Conservation (phyloP, 2,113 vertebrate species). For the Odontesthes bonariensis region DNA sequence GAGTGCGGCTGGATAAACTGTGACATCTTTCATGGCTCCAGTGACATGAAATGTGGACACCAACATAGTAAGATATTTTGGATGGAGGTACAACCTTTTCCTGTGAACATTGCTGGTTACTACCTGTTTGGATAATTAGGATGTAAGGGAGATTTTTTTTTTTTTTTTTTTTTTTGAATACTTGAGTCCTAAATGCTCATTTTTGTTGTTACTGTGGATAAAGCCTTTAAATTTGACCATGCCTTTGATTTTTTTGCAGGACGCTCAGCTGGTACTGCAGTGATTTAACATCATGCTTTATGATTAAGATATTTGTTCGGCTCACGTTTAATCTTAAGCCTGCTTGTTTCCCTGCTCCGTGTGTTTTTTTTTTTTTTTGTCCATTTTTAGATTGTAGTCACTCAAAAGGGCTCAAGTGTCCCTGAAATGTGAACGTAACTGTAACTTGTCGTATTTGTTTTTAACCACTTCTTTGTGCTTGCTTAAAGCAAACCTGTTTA, state of each 20-base stretch:
- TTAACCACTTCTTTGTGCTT: conserved; percentile 66
- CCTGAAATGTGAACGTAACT: conserved; percentile 74
- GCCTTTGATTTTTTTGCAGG: conserved; percentile 27
- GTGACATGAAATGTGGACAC: conserved; percentile 21
- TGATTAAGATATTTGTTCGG: conserved; percentile 23
- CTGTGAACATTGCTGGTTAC: conserved; percentile 58
- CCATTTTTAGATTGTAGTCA: conserved; percentile 11
- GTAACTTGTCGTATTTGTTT: conserved; percentile 51
- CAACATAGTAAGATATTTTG: conserved; percentile 19
- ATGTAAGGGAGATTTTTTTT: conserved; percentile 25
- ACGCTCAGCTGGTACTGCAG: conserved; percentile 22
- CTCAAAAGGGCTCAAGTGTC: conserved; percentile 24
- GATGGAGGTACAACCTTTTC: conserved; percentile 22
- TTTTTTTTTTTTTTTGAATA: conserved; percentile 23
- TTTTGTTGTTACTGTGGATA: conserved; percentile 50
- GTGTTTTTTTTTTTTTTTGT: conserved; percentile 2
- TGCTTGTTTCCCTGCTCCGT: conserved; percentile 37
- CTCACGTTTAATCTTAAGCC: conserved; percentile 14
- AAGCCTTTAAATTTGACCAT: conserved; percentile 25
- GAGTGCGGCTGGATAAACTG: conserved; percentile 7
- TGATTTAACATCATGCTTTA: conserved; percentile 33
- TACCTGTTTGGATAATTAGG: conserved; percentile 47
- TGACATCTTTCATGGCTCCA: background rate
- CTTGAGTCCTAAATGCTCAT: conserved; percentile 53
- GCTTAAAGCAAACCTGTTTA: conserved; percentile 67